phyloP scores from a whole-genome alignment of 2,888 invertebrate species.

The Agrotis clavis region DNA sequence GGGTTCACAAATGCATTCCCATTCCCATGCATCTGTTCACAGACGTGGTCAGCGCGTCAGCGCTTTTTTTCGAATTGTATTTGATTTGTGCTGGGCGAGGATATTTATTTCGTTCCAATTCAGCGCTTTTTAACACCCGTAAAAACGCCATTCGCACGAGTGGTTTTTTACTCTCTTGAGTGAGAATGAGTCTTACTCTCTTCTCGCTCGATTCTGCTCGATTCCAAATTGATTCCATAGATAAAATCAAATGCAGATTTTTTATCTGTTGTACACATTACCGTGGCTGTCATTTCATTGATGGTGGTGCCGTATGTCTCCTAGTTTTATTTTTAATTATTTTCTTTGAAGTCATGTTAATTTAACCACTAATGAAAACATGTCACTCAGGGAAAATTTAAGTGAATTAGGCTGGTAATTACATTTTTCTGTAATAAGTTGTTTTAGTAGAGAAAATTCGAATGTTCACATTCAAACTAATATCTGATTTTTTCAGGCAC shows the following conservation, averaged over 20 bases:
- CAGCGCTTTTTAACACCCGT: too few species aligned
- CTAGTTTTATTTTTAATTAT: conserved; percentile 80
- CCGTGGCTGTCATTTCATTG: conserved; percentile 69
- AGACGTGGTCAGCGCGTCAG: too few species aligned
- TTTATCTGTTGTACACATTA: conserved; percentile 57
- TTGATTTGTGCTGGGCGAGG: too few species aligned
- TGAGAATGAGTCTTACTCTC: too few species aligned
- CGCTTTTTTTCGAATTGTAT: too few species aligned
- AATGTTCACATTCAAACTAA: conserved; percentile 52
- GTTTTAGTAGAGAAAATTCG: conserved; percentile 37
- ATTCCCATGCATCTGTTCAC: too few species aligned
- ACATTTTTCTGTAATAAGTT: conserved; percentile 55
- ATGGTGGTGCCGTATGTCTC: conserved; percentile 81
- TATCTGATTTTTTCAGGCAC: conserved; percentile 91
- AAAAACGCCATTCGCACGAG: too few species aligned
- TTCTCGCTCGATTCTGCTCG: not conserved
- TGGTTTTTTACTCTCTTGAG: too few species aligned
- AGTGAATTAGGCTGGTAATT: conserved; percentile 93
- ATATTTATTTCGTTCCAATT: too few species aligned
- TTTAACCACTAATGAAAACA: conserved; percentile 84
- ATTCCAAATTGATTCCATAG: conserved; percentile 31
- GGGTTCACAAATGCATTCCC: too few species aligned
- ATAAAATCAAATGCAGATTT: conserved; percentile 20
- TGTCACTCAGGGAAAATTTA: conserved; percentile 92
- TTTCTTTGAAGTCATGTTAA: conserved; percentile 82